Conservation (phyloP, 2,113 vertebrate genomes). For the Rallus limicola region DNA sequence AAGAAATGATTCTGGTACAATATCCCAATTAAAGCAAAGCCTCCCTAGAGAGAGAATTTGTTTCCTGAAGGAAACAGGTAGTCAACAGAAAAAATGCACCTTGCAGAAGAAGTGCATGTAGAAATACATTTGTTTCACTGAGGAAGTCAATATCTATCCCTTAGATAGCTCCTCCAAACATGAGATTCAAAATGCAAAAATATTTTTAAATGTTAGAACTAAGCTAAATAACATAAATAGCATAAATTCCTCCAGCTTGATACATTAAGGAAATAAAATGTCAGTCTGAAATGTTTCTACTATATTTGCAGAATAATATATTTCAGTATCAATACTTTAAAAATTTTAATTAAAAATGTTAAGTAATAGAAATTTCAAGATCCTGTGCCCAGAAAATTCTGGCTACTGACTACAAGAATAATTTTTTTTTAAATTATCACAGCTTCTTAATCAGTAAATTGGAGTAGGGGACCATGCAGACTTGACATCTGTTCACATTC, state of each 20-base stretch:
- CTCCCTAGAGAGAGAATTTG: neutral
- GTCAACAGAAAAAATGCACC: neutral
- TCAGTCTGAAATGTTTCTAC: neutral
- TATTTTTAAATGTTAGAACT: neutral
- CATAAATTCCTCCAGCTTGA: neutral
- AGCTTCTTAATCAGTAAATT: neutral
- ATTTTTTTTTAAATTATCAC: neutral
- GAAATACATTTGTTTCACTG: neutral
- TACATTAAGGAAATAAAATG: neutral
- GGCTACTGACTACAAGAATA: neutral
- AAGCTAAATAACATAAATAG: neutral
- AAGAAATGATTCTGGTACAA: neutral
- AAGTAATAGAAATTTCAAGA: neutral
- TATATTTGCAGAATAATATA: neutral
- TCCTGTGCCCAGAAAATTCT: neutral
- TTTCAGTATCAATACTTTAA: neutral
- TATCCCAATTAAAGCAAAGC: neutral
- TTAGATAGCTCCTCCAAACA: neutral
- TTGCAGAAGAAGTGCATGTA: neutral
- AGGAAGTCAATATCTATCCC: neutral
- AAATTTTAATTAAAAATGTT: neutral
- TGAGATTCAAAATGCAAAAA: neutral
- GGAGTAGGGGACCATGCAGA: neutral
- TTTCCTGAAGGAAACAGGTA: neutral
- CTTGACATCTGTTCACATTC: neutral